Evolutionary conservation across 2,113 vertebrate genomes (phyloP).

Genomic region (Natator depressus): DNA sequence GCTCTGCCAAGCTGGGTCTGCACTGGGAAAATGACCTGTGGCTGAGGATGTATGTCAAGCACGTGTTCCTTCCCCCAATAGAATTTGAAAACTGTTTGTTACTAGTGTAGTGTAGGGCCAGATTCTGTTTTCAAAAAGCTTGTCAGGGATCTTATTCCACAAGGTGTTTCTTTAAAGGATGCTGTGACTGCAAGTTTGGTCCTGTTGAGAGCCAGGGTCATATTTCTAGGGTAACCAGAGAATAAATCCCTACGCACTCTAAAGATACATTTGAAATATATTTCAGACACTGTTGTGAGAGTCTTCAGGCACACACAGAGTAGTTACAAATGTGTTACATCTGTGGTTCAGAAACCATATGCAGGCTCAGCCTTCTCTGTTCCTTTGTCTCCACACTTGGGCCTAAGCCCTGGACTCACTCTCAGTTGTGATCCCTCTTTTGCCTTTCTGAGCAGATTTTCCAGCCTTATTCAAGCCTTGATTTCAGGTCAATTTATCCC

Average conservation of each 20-base stretch:
- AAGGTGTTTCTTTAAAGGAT: conserved; percentile 12
- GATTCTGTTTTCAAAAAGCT: background rate
- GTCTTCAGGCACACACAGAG: conserved; percentile 39
- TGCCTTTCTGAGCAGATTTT: background rate
- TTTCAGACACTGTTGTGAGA: conserved; percentile 54
- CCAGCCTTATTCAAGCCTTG: conserved; percentile 53
- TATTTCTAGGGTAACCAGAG: background rate
- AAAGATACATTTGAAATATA: conserved; percentile 55
- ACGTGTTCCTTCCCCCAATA: background rate
- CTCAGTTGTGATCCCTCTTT: background rate
- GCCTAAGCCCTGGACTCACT: background rate
- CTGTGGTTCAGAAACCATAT: conserved; percentile 51
- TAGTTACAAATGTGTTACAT: conserved; percentile 49
- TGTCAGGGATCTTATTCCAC: background rate
- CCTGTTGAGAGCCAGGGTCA: conserved; percentile 13
- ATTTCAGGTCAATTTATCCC: conserved; percentile 48
- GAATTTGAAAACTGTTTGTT: conserved; percentile 39
- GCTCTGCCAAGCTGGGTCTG: conserved; percentile 17
- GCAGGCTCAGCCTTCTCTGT: conserved; percentile 13
- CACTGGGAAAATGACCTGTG: conserved; percentile 5
- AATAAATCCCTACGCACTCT: conserved; percentile 26
- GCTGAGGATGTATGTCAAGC: background rate
- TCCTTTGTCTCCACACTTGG: conserved; percentile 23
- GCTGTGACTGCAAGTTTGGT: background rate
- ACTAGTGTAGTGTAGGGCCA: background rate